Evolutionary conservation across 2,113 vertebrate genomes (phyloP).

Genomic region (Mesoclemmys tuberculata): DNA sequence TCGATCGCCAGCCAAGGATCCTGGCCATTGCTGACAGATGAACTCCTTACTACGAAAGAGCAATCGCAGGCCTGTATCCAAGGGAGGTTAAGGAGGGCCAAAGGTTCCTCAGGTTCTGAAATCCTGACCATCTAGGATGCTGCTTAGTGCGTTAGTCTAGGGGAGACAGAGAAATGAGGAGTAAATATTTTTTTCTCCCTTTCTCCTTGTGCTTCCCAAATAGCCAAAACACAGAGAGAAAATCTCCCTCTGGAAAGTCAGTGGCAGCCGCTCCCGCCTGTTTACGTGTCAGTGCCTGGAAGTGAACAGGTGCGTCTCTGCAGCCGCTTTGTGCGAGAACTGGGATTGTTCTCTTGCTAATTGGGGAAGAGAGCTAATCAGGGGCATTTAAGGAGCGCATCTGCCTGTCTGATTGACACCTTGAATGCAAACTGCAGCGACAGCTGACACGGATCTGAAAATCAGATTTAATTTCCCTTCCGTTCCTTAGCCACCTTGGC

Average conservation of each 20-base stretch:
- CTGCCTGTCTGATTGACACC: slow-evolving; percentile 39
- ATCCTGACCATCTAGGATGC: slow-evolving; percentile 25
- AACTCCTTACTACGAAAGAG: slow-evolving; percentile 2
- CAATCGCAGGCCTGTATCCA: slow-evolving; percentile 16
- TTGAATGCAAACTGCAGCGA: not conserved
- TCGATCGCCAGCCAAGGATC: not conserved
- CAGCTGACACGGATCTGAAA: slow-evolving; percentile 11
- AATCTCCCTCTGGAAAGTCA: not conserved
- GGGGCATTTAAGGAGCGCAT: slow-evolving; percentile 9
- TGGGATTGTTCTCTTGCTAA: slow-evolving; percentile 34
- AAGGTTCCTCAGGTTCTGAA: slow-evolving; percentile 58
- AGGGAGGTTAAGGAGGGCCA: slow-evolving; percentile 23
- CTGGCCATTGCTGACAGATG: not conserved
- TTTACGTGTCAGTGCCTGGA: slow-evolving; percentile 41
- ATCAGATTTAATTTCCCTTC: slow-evolving; percentile 25
- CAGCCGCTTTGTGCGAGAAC: slow-evolving; percentile 19
- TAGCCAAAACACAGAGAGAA: not conserved
- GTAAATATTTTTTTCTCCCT: not conserved
- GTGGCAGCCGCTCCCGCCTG: not conserved
- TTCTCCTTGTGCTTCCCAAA: not conserved
- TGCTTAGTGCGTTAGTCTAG: not conserved
- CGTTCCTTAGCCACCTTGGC: not conserved
- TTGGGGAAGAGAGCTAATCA: slow-evolving; percentile 42
- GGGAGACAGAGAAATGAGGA: not conserved
- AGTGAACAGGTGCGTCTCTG: slow-evolving; percentile 48